phyloP scores from a whole-genome alignment of 2,113 vertebrate genomes.

The Corythornis vintsioides region DNA sequence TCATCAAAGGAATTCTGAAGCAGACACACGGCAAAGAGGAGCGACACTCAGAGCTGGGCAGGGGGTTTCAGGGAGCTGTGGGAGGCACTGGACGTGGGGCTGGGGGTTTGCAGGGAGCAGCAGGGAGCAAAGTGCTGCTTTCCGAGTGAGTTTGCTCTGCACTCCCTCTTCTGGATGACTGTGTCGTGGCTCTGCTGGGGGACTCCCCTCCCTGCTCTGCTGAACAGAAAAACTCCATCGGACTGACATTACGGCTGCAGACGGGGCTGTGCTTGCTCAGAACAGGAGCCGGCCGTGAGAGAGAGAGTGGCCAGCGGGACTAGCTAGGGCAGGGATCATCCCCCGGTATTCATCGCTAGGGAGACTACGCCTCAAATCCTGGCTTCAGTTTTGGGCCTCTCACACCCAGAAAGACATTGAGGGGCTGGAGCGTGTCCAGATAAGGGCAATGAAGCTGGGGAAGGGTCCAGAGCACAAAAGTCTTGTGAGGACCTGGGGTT shows the following conservation, averaged over 20 bases:
- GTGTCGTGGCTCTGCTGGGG: background rate
- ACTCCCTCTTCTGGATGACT: constrained; percentile 61
- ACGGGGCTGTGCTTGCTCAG: background rate
- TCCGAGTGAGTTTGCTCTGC: background rate
- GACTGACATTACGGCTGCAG: background rate
- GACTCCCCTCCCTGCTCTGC: background rate
- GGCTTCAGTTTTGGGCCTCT: background rate
- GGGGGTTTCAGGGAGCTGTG: background rate
- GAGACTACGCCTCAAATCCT: background rate
- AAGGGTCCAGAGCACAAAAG: background rate
- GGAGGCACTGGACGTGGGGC: background rate
- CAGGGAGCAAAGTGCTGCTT: fast-evolving
- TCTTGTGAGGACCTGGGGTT: background rate
- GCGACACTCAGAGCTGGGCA: background rate
- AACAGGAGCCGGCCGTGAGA: background rate
- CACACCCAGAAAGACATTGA: background rate
- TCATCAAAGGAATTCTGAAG: background rate
- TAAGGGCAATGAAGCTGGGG: background rate
- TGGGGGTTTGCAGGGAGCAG: background rate
- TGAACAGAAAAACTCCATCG: background rate
- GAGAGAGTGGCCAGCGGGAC: background rate
- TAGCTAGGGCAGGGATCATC: background rate
- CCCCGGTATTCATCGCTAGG: background rate
- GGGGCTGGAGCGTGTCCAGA: background rate
- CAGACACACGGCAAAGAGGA: background rate